Conservation (phyloP, 2,888 invertebrate genomes). For the Coelogynopora nodosa region DNA sequence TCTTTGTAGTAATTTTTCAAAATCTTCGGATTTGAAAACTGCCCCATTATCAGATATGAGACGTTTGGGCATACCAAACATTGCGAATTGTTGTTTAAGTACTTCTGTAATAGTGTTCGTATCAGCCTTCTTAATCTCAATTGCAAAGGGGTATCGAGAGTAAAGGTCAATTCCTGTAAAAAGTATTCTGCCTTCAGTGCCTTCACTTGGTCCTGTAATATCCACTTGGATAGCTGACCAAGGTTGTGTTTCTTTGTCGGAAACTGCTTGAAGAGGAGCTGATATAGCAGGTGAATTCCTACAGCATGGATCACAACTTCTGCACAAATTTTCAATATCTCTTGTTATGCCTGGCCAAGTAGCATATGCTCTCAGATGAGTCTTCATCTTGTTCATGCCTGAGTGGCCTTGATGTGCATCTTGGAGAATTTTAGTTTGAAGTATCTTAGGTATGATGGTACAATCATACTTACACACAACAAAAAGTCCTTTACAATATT, state of each 20-base stretch:
- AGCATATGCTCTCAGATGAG: not conserved
- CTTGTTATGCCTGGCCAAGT: not conserved
- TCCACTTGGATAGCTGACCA: not conserved
- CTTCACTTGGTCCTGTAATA: not conserved
- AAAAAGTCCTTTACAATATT: not conserved
- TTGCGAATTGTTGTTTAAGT: not conserved
- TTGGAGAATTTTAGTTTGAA: not conserved
- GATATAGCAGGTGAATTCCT: not conserved
- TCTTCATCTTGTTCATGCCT: not conserved
- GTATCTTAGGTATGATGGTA: not conserved
- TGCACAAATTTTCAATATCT: not conserved
- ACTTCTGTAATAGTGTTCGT: not conserved
- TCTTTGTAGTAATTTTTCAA: not conserved
- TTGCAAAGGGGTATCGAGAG: not conserved
- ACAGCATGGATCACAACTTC: not conserved
- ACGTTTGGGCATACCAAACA: not conserved
- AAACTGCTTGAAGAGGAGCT: not conserved
- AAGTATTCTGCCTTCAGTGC: not conserved
- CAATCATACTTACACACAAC: not conserved
- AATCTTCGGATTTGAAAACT: not conserved
- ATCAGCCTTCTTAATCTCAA: not conserved
- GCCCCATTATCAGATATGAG: not conserved
- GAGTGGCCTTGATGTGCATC: not conserved
- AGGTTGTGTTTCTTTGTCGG: not conserved
- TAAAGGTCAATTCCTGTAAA: not conserved